Percentiles rank a stretch among this genome's conserved stretches.
Conservation (phyloP, 2,888 invertebrate species). For the Diogma glabrata region DNA sequence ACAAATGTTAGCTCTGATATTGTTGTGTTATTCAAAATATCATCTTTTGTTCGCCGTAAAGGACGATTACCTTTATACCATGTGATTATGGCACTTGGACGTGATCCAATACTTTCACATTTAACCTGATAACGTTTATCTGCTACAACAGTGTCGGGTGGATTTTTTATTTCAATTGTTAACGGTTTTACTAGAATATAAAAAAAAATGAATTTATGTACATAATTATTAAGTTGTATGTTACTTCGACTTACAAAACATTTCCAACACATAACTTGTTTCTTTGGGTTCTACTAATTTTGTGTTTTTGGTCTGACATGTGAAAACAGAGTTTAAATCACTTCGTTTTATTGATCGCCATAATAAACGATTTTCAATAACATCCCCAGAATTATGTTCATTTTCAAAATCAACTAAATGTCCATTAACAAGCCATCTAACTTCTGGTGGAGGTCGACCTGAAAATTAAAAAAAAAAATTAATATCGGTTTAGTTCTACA, state of each 20-base stretch:
- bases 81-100: slow-evolving; percentile 74
- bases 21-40: slow-evolving; percentile 68
- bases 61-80: slow-evolving; percentile 84
- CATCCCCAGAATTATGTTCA: slow-evolving; percentile 74
- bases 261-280: slow-evolving; percentile 61
- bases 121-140: slow-evolving; percentile 72
- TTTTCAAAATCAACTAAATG: slow-evolving; percentile 69
- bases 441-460: slow-evolving; percentile 72
- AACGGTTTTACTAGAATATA: slow-evolving; percentile 63
- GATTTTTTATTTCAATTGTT: slow-evolving; percentile 63
- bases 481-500: no score
- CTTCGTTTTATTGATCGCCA: slow-evolving; percentile 64
- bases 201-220: not conserved
- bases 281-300: slow-evolving; percentile 69
- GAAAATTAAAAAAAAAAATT: slow-evolving; percentile 21
- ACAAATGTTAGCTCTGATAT: slow-evolving; percentile 79
- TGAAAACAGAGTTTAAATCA: slow-evolving; percentile 75
- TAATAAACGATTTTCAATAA: slow-evolving; percentile 69
- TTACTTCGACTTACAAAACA: slow-evolving; percentile 58
- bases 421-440: slow-evolving; percentile 74
- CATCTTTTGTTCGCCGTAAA: slow-evolving; percentile 71
- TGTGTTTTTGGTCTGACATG: slow-evolving; percentile 79
- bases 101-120: slow-evolving; percentile 74
- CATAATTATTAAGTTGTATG: not conserved
- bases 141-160: slow-evolving; percentile 59